Conservation (phyloP, 2,888 invertebrate genomes). For the Acrocyrtus sp. region DNA sequence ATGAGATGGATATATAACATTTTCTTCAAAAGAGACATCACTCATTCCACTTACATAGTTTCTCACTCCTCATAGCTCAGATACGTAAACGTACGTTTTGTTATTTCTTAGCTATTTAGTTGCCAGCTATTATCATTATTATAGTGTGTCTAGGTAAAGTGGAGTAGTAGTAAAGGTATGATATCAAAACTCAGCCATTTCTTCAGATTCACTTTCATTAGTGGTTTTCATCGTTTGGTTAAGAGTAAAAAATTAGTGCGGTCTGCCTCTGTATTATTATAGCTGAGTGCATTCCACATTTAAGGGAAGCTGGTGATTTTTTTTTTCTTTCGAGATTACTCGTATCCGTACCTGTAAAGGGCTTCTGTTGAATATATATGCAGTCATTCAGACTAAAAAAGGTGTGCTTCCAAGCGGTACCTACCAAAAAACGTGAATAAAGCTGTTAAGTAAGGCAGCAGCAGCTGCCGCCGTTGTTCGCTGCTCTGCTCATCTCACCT, state of each 20-base stretch:
- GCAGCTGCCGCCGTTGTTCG: background rate
- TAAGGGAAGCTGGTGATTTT: background rate
- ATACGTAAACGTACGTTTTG: background rate
- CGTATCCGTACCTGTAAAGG: background rate
- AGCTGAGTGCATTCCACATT: constrained; percentile 13
- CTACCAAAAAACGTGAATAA: constrained; percentile 7
- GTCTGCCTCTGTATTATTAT: constrained; percentile 5
- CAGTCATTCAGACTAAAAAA: background rate
- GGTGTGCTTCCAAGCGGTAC: constrained; percentile 30
- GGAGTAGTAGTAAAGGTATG: constrained; percentile 4
- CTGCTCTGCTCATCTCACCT: constrained; percentile 9
- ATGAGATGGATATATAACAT: too few relatives aligned
- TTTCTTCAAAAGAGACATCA: constrained; percentile 1
- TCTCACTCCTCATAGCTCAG: background rate
- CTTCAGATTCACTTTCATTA: constrained; percentile 53
- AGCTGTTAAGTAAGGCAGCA: background rate
- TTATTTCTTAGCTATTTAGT: too few relatives aligned
- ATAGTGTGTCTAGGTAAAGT: constrained; percentile 11
- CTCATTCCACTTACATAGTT: background rate
- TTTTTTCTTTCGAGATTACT: constrained; percentile 13
- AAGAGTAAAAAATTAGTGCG: constrained; percentile 40
- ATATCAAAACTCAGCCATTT: too few relatives aligned
- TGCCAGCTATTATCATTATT: too few relatives aligned
- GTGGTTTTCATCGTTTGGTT: constrained; percentile 45
- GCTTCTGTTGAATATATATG: background rate